A percentile compares a stretch with the other conserved stretches of the same genome.
phyloP scores from a whole-genome alignment of 2,797 vertebrate species.

The Stomatorhinus walkeri region DNA sequence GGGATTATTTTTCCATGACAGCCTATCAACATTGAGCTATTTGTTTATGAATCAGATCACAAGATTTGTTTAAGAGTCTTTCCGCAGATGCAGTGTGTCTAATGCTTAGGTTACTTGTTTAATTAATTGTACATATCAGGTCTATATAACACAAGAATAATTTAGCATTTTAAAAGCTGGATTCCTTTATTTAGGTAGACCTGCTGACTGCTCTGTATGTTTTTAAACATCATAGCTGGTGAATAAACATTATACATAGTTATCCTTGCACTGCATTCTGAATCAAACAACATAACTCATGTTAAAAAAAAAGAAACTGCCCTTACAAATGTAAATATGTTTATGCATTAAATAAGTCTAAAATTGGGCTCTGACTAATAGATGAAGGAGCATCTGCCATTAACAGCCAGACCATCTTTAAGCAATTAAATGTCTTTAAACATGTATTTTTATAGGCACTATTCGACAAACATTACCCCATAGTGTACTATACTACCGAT shows the following conservation, averaged over 20 bases:
- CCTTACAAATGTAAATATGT: not conserved
- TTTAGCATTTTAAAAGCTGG: not conserved
- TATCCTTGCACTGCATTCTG: not conserved
- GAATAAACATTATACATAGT: not conserved
- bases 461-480: not conserved
- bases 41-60: not conserved
- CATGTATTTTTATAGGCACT: not conserved
- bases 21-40: not conserved
- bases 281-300: not conserved
- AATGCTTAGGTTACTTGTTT: not conserved
- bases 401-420: not conserved
- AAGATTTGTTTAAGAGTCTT: not conserved
- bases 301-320: not conserved
- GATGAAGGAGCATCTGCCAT: not conserved
- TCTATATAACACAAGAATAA: not conserved
- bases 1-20: not conserved
- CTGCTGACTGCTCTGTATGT: not conserved
- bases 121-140: not conserved
- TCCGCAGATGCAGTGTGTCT: not conserved
- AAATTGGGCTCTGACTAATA: not conserved
- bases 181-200: not conserved
- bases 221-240: not conserved
- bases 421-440: not conserved
- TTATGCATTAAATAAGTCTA: not conserved
- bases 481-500: not conserved